A percentile compares a stretch with the other conserved stretches of the same genome.
phyloP scores from a whole-genome alignment of 53 echinoderm and acorn worm species.

The Echinarachnius parma region DNA sequence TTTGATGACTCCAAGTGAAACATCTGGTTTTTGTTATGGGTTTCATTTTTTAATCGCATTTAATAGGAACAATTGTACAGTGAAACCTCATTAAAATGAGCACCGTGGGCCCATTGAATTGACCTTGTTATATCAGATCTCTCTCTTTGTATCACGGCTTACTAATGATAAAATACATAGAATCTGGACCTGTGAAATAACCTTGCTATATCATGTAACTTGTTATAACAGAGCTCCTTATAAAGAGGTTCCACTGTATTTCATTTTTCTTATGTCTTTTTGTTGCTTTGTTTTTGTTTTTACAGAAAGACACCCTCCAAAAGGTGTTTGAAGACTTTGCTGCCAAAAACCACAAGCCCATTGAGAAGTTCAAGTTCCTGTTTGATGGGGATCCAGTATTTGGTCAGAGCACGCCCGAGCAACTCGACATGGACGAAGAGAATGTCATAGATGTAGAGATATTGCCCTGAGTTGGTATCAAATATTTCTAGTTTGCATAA shows the following conservation, averaged over 20 bases:
- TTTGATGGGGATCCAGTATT: slow-evolving; percentile 74
- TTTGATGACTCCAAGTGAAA: no score
- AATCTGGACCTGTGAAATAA: background rate
- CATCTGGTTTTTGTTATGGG: no score
- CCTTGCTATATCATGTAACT: background rate
- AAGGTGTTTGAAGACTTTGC: slow-evolving; percentile 61
- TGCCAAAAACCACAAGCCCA: slow-evolving; percentile 23
- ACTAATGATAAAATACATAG: no score
- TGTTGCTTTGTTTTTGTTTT: background rate
- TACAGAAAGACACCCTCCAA: slow-evolving; percentile 25
- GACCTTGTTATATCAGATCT: no score
- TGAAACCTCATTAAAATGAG: no score
- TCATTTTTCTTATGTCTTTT: background rate
- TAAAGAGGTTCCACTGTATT: background rate
- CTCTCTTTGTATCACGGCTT: no score
- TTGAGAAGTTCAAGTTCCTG: slow-evolving; percentile 52
- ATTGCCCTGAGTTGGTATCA: no score
- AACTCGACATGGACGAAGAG: slow-evolving; percentile 75
- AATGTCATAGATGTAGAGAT: slow-evolving; percentile 53
- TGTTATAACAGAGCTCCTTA: background rate
- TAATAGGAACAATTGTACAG: no score
- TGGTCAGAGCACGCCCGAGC: slow-evolving; percentile 59
- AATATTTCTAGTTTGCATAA: no score
- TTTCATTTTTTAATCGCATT: no score
- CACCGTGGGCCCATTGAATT: no score